phyloP scores from a whole-genome alignment of 2,113 vertebrate species.

The Erpornis zantholeuca region DNA sequence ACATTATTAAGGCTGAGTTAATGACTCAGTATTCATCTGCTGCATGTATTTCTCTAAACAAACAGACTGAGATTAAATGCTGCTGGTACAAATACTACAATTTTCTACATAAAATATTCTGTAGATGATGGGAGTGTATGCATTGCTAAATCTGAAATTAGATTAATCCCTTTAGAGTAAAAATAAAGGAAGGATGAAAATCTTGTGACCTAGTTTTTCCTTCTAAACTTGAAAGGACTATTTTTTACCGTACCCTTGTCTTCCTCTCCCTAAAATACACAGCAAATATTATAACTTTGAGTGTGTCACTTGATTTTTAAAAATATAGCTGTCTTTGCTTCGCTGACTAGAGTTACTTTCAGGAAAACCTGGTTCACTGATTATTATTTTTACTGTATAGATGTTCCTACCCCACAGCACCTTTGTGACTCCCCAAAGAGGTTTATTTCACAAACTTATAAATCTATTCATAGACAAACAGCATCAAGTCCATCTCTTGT shows the following conservation, averaged over 20 bases:
- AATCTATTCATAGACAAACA: not conserved
- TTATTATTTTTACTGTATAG: not conserved
- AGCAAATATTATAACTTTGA: not conserved
- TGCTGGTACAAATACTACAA: not conserved
- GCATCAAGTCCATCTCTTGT: not conserved
- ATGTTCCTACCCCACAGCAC: not conserved
- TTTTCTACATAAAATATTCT: not conserved
- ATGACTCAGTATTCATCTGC: not conserved
- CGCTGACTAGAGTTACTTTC: not conserved
- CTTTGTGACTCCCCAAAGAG: not conserved
- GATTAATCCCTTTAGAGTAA: not conserved
- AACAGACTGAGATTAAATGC: not conserved
- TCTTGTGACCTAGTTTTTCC: not conserved
- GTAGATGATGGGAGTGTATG: not conserved
- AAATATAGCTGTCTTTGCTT: not conserved
- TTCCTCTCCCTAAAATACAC: not conserved
- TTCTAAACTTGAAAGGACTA: not conserved
- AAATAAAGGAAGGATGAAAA: conserved; percentile 6
- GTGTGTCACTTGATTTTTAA: not conserved
- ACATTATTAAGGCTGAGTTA: not conserved
- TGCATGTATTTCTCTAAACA: not conserved
- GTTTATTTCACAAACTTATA: not conserved
- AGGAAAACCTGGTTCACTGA: not conserved
- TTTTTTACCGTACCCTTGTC: not conserved
- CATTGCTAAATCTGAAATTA: not conserved